Percentiles rank a stretch among this genome's conserved stretches.
These are phyloP conservation scores for Capitulum mitella DNA, from an alignment of 2,888 invertebrate genomes.

Conservation along the genomic window DNA sequence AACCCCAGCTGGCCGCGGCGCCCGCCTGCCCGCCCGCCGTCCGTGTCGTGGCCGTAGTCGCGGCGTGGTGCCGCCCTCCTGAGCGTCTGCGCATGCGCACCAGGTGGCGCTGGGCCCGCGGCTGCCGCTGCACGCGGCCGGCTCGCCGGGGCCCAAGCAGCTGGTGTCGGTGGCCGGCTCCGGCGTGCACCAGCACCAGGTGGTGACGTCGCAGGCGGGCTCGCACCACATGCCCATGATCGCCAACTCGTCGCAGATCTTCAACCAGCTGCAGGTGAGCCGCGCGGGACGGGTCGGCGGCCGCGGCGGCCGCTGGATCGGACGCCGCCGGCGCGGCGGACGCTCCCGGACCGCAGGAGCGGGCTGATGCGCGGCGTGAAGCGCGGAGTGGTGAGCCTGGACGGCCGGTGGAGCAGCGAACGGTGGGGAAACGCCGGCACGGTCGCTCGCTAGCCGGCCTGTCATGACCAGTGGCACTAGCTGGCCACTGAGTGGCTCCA, in stretches of 20 bases:
- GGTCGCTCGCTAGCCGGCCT: no score
- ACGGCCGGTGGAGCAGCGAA: no score
- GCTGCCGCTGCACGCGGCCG: slow-evolving; percentile 18
- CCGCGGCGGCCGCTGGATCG: not conserved
- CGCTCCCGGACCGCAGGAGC: not conserved
- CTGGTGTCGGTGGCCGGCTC: not conserved
- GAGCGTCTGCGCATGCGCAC: slow-evolving; percentile 19
- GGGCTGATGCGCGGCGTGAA: not conserved
- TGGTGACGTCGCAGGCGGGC: slow-evolving; percentile 12
- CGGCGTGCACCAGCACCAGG: slow-evolving; percentile 1
- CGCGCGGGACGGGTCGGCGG: not conserved
- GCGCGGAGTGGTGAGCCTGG: no score
- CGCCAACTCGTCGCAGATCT: slow-evolving; percentile 16
- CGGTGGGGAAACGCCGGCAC: no score
- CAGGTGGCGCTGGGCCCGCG: slow-evolving; percentile 19
- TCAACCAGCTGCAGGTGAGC: slow-evolving; percentile 20
- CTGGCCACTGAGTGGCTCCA: no score
- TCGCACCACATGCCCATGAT: slow-evolving; percentile 18
- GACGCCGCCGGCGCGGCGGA: not conserved
- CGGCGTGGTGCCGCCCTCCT: not conserved
- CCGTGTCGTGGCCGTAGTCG: not conserved
- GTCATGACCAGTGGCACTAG: no score
- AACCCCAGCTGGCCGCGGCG: not conserved
- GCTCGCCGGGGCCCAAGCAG: slow-evolving; percentile 18
- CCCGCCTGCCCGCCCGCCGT: not conserved